Conservation (phyloP, 1,140 invertebrate species). For the Globodera rostochiensis region DNA sequence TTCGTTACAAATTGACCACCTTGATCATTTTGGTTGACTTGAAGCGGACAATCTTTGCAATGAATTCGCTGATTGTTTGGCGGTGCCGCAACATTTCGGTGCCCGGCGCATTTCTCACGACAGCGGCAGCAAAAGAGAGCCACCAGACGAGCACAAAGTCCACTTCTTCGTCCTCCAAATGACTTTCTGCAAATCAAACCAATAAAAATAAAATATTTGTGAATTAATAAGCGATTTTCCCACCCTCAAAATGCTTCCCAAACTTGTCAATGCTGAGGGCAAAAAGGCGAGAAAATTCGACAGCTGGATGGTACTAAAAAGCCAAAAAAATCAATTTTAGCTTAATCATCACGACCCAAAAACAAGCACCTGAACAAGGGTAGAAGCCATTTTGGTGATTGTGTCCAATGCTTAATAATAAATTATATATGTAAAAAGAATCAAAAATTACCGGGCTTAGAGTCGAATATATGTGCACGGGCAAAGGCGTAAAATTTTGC, state of each 20-base stretch:
- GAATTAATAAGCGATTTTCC: neutral
- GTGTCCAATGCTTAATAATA: slow-evolving; percentile 14
- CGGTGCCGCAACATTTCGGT: slow-evolving; percentile 27
- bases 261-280: slow-evolving; percentile 26
- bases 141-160: slow-evolving; percentile 58
- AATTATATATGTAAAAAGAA: neutral
- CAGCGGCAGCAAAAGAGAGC: slow-evolving; percentile 44
- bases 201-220: neutral
- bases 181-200: slow-evolving; percentile 46
- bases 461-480: slow-evolving; percentile 20
- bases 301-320: slow-evolving; percentile 31
- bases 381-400: slow-evolving; percentile 14
- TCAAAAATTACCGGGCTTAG: slow-evolving; percentile 4
- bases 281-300: slow-evolving; percentile 30
- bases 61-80: slow-evolving; percentile 31
- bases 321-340: slow-evolving; percentile 26
- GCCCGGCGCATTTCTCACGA: slow-evolving; percentile 39
- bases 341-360: neutral
- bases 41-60: slow-evolving; percentile 34
- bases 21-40: slow-evolving; percentile 50
- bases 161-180: slow-evolving; percentile 57
- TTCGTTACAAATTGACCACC: neutral
- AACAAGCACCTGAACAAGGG: neutral
- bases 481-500: slow-evolving; percentile 21
- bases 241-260: slow-evolving; percentile 24